These are phyloP conservation scores for Amphilophus citrinellus DNA, from an alignment of 2,113 vertebrate genomes.

Conservation along the genomic window DNA sequence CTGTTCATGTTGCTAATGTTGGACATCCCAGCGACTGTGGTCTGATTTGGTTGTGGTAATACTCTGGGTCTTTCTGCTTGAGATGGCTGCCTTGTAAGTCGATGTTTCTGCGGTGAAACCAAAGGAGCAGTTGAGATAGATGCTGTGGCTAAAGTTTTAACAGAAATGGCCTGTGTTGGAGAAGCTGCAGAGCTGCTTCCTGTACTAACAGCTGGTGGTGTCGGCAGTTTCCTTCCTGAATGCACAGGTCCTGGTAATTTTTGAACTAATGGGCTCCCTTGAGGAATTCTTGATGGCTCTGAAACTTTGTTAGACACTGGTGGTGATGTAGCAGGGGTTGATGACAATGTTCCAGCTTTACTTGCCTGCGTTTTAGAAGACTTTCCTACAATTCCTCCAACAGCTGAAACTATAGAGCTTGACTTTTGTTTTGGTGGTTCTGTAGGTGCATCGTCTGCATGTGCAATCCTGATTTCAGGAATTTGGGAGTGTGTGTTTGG, in stretches of 20 bases:
- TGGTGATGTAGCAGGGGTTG: slow-evolving; percentile 26
- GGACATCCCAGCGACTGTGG: background rate
- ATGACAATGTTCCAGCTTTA: slow-evolving; percentile 49
- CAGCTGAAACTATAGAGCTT: slow-evolving; percentile 75
- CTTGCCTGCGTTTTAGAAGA: slow-evolving; percentile 64
- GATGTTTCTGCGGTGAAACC: slow-evolving; percentile 47
- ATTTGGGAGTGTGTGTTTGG: slow-evolving; percentile 48
- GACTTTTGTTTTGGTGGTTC: slow-evolving; percentile 76
- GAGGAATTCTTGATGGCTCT: slow-evolving; percentile 49
- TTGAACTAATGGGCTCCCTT: slow-evolving; percentile 50
- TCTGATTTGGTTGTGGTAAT: slow-evolving; percentile 43
- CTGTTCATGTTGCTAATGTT: slow-evolving; percentile 9
- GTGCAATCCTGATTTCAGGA: slow-evolving; percentile 77
- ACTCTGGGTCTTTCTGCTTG: slow-evolving; percentile 54
- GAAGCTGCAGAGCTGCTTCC: background rate
- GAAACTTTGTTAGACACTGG: slow-evolving; percentile 20
- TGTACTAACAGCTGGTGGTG: slow-evolving; percentile 23
- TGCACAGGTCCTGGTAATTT: slow-evolving; percentile 52
- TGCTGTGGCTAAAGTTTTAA: slow-evolving; percentile 22
- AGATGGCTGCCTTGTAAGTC: slow-evolving; percentile 69
- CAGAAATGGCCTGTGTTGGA: slow-evolving; percentile 14
- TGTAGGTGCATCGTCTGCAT: slow-evolving; percentile 62
- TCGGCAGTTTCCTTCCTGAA: slow-evolving; percentile 56
- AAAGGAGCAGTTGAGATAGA: slow-evolving; percentile 26
- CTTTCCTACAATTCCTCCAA: slow-evolving; percentile 71